Percentiles rank a stretch among this genome's conserved stretches.
Evolutionary conservation across 2,797 vertebrate genomes (phyloP).

Genomic region (Meriones psammophilus): DNA sequence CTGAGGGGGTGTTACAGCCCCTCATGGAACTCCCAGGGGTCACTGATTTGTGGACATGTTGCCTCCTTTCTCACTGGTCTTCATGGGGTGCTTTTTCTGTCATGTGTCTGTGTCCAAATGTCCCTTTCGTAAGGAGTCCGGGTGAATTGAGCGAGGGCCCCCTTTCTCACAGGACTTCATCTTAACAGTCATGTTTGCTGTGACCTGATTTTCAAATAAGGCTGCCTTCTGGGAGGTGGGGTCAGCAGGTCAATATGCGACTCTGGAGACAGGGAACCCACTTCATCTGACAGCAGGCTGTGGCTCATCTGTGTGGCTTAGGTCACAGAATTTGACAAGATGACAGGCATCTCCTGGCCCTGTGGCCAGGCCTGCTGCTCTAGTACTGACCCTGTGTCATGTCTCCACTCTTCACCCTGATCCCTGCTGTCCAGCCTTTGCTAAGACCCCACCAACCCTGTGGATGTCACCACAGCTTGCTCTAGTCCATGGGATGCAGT

Average conservation of each 20-base stretch:
- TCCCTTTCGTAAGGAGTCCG: too few relatives aligned
- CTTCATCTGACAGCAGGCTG: not conserved
- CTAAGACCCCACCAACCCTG: rapidly evolving
- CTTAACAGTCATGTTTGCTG: rapidly evolving
- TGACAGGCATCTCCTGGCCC: not conserved
- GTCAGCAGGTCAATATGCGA: rapidly evolving
- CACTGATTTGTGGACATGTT: rapidly evolving
- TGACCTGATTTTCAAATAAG: not conserved
- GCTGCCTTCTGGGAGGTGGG: not conserved
- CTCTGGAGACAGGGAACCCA: not conserved
- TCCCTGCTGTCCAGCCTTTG: not conserved
- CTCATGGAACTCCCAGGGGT: too few relatives aligned
- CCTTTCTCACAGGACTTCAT: rapidly evolving
- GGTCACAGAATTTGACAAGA: not conserved
- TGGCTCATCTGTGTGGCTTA: not conserved
- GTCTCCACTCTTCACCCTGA: not conserved
- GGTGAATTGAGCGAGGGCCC: rapidly evolving
- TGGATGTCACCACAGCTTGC: not conserved
- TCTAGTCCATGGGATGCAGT: not conserved
- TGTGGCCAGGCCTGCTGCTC: not conserved
- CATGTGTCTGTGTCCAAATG: too few relatives aligned
- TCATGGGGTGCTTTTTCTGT: not conserved
- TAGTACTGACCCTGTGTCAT: rapidly evolving
- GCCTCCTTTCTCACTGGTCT: rapidly evolving
- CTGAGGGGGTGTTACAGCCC: not conserved